phyloP scores from a whole-genome alignment of 1,140 invertebrate species.

The Daktulosphaira vitifoliae region DNA sequence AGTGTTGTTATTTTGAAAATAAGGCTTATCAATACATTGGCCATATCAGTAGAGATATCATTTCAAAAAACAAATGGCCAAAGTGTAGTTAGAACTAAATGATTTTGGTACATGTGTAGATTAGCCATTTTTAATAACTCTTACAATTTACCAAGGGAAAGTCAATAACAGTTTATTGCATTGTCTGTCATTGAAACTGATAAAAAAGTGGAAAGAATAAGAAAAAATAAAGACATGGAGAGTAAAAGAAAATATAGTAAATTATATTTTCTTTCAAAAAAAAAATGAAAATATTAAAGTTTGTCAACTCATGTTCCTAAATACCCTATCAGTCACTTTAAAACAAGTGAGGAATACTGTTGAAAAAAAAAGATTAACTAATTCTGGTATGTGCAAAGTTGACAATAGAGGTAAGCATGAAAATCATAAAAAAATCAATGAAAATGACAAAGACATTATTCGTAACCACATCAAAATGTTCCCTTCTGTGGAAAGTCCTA shows the following conservation, averaged over 20 bases:
- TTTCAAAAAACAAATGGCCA: no score
- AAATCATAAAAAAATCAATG: background rate
- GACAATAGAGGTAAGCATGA: background rate
- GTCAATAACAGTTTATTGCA: no score
- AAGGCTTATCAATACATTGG: no score
- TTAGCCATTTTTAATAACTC: no score
- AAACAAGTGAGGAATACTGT: background rate
- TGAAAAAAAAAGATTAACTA: background rate
- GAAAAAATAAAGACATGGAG: background rate
- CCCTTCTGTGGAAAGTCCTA: no score
- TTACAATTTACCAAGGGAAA: no score
- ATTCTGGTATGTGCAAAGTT: background rate
- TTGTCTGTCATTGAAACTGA: background rate
- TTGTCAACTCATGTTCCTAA: background rate
- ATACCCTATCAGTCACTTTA: background rate
- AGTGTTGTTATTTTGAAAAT: no score
- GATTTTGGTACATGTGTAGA: no score
- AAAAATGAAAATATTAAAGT: background rate
- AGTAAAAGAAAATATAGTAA: background rate
- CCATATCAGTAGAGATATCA: no score
- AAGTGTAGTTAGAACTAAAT: no score
- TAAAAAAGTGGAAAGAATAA: background rate
- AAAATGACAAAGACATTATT: background rate
- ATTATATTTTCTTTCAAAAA: background rate
- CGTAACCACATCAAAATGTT: background rate